phyloP scores from a whole-genome alignment of 2,113 vertebrate species.

The Paraplagusia blochii region DNA sequence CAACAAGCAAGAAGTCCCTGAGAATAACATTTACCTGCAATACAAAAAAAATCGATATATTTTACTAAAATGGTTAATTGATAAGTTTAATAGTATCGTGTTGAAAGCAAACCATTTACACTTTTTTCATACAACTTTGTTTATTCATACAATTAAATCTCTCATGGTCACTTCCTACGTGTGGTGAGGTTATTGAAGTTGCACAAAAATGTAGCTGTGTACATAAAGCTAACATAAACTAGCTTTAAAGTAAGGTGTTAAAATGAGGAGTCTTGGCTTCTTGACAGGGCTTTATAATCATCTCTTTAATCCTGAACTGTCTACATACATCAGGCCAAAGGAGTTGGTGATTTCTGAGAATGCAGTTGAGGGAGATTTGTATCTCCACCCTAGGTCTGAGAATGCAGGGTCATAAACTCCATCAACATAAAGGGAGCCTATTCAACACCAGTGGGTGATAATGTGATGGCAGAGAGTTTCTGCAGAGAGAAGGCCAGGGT shows the following conservation, averaged over 20 bases:
- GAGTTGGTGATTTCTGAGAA: conserved; percentile 58
- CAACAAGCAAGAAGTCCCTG: conserved; percentile 61
- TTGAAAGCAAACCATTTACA: conserved; percentile 30
- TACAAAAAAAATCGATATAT: conserved; percentile 60
- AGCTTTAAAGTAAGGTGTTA: conserved; percentile 4
- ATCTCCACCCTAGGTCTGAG: conserved; percentile 61
- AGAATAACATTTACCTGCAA: conserved; percentile 63
- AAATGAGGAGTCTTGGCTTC: conserved; percentile 16
- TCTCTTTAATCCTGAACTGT: conserved; percentile 35
- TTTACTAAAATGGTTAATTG: conserved; percentile 40
- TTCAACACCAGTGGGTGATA: conserved; percentile 64
- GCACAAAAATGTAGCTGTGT: too few species aligned
- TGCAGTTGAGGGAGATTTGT: conserved; percentile 68
- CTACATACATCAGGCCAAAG: conserved; percentile 47
- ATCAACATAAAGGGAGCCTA: conserved; percentile 68
- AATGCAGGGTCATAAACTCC: conserved; percentile 65
- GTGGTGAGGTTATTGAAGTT: conserved; percentile 46
- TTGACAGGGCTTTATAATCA: conserved; percentile 30
- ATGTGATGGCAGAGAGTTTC: conserved; percentile 41
- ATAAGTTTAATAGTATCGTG: conserved; percentile 32
- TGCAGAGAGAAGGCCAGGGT: conserved; percentile 31
- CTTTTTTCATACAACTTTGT: too few species aligned
- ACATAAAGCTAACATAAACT: too few species aligned
- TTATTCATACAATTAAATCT: conserved; percentile 28
- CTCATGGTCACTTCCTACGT: conserved; percentile 59